Evolutionary conservation across 2,113 vertebrate species (phyloP).

Genomic region (Sterna hirundo): DNA sequence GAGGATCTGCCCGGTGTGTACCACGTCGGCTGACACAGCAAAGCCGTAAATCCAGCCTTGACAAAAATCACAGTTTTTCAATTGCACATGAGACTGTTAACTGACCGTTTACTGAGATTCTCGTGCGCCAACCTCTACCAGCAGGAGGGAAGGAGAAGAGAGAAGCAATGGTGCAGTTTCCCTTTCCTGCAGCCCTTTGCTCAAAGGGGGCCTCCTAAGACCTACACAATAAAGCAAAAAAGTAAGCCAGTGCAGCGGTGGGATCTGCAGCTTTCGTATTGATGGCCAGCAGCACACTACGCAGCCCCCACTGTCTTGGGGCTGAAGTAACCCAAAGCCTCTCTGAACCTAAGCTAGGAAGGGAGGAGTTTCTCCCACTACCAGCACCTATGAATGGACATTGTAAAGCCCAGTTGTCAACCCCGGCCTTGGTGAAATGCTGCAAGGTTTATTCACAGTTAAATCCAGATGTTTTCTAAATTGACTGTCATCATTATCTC

Average conservation of each 20-base stretch:
- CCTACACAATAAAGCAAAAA: not conserved
- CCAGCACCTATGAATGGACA: not conserved
- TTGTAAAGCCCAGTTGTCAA: not conserved
- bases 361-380: not conserved
- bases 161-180: not conserved
- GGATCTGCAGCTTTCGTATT: not conserved
- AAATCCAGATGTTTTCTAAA: not conserved
- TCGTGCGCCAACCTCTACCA: fast-evolving
- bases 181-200: not conserved
- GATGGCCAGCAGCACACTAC: fast-evolving
- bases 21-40: not conserved
- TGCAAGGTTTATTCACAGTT: not conserved
- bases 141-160: not conserved
- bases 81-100: not conserved
- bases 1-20: not conserved
- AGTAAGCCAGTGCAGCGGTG: not conserved
- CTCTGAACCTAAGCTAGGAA: not conserved
- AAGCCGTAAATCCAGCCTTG: not conserved
- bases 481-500: not conserved
- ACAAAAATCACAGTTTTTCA: not conserved
- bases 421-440: not conserved
- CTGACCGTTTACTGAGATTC: not conserved
- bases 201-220: not conserved
- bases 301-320: not conserved
- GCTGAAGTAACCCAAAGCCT: not conserved